Evolutionary conservation across 2,888 invertebrate species (phyloP).

Genomic region (Scaptomyza reducta): DNA sequence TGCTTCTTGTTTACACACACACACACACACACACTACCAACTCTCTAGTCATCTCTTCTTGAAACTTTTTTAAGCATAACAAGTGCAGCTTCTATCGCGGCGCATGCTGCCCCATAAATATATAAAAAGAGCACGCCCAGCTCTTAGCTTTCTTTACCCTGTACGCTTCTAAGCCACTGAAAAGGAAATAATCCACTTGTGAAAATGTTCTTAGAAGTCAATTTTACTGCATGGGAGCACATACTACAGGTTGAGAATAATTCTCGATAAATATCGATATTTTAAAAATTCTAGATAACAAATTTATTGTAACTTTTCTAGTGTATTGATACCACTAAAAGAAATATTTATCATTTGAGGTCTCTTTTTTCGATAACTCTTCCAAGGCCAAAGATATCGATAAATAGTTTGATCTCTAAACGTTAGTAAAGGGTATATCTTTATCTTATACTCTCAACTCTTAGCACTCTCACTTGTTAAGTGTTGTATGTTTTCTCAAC

Average conservation of each 20-base stretch:
- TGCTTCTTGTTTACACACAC: constrained; percentile 56
- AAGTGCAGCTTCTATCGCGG: constrained; percentile 52
- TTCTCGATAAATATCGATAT: neutral
- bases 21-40: neutral
- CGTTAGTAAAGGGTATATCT: neutral
- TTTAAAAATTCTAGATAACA: neutral
- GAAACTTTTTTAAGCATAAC: constrained; percentile 14
- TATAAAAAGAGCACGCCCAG: constrained; percentile 13
- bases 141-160: neutral
- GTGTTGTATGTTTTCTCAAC: constrained; percentile 18
- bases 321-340: neutral
- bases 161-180: neutral
- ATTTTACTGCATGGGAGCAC: too few relatives aligned
- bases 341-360: neutral
- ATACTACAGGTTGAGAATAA: neutral
- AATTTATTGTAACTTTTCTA: neutral
- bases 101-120: constrained; percentile 59
- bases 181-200: too few relatives aligned
- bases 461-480: neutral
- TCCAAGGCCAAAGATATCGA: too few relatives aligned
- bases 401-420: too few relatives aligned
- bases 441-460: neutral
- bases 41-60: neutral
- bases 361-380: neutral
- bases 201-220: too few relatives aligned